phyloP scores from a whole-genome alignment of 2,113 vertebrate genomes.

The Uropsilus gracilis region DNA sequence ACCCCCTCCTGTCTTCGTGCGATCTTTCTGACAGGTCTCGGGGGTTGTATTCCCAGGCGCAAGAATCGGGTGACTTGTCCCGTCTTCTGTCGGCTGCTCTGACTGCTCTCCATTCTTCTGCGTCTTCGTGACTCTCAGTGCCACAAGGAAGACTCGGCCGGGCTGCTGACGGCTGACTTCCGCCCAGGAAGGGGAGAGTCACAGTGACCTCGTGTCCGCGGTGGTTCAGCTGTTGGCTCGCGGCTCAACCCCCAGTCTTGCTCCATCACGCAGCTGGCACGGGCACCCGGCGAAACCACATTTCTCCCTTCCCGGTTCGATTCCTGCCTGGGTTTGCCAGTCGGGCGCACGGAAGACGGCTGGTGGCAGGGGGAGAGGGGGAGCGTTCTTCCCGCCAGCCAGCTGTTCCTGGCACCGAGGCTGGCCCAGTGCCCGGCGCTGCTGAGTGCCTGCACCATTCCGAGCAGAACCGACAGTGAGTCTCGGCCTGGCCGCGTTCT shows the following conservation, averaged over 20 bases:
- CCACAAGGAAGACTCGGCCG: neutral
- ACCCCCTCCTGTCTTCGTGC: neutral
- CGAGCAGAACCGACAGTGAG: neutral
- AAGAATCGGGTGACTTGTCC: neutral
- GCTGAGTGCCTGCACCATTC: constrained; percentile 11
- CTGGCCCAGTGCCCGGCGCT: neutral
- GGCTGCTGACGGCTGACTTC: neutral
- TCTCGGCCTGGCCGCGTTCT: neutral
- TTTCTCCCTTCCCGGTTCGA: neutral
- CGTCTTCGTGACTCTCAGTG: neutral
- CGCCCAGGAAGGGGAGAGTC: neutral
- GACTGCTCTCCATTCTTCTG: neutral
- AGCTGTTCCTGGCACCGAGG: neutral
- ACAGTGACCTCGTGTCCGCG: neutral
- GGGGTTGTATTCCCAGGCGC: neutral
- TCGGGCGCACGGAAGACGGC: neutral
- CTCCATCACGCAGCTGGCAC: neutral
- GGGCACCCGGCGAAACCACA: neutral
- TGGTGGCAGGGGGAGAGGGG: neutral
- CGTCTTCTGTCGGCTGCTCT: neutral
- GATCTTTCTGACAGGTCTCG: neutral
- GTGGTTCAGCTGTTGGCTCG: neutral
- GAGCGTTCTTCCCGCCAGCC: neutral
- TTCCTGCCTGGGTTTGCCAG: neutral
- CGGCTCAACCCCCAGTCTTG: neutral